Conservation (phyloP, 2,797 vertebrate species). For the Coluber constrictor region DNA sequence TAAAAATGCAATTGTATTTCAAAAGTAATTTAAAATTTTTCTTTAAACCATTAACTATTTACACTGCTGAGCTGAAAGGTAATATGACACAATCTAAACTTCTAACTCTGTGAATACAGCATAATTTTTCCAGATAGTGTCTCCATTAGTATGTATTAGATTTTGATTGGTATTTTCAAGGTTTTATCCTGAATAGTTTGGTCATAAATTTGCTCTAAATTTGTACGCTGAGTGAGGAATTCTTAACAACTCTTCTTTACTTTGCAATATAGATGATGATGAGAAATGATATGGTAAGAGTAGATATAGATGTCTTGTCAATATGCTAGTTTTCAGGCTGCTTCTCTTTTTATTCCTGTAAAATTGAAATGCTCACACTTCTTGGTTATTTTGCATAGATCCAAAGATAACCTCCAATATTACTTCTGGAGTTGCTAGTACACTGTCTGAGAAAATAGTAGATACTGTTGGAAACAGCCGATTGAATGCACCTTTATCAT, state of each 20-base stretch:
- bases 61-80: not conserved
- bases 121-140: not conserved
- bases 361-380: slow-evolving; percentile 20
- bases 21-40: not conserved
- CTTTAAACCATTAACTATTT: not conserved
- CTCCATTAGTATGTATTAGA: not conserved
- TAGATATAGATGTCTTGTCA: not conserved
- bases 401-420: slow-evolving; percentile 66
- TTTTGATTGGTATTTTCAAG: not conserved
- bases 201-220: not conserved
- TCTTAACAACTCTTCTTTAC: not conserved
- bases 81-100: not conserved
- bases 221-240: not conserved
- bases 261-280: not conserved
- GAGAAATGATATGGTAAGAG: not conserved
- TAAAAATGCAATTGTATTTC: not conserved
- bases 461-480: slow-evolving; percentile 77
- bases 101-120: not conserved
- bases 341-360: slow-evolving; percentile 1
- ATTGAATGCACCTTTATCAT: slow-evolving; percentile 81
- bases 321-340: not conserved
- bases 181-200: not conserved
- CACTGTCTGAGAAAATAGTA: slow-evolving; percentile 82
- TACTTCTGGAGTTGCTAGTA: slow-evolving; percentile 73
- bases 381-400: slow-evolving; percentile 56